A percentile compares a stretch with the other conserved stretches of the same genome.
These are phyloP conservation scores for Eidolon dupreanum DNA, from an alignment of 2,797 vertebrate genomes.

Conservation along the genomic window DNA sequence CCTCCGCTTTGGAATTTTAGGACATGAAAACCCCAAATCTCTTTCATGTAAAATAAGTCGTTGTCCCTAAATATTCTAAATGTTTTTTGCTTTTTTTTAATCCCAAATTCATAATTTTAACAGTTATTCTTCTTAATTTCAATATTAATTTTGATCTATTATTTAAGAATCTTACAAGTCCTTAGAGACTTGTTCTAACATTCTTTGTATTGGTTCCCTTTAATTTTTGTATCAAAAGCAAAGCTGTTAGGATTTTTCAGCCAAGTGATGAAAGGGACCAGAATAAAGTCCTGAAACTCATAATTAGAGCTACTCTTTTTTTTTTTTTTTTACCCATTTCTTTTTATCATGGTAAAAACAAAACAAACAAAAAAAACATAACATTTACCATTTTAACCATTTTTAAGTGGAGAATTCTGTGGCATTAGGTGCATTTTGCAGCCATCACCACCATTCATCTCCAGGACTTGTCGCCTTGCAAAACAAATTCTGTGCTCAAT, in stretches of 20 bases:
- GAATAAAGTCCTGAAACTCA: not conserved
- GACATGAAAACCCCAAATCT: not conserved
- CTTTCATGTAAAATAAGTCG: not conserved
- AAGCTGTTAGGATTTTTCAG: not conserved
- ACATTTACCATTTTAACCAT: not conserved
- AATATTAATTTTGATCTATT: not conserved
- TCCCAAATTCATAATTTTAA: not conserved
- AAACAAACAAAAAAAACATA: not conserved
- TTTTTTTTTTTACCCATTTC: not conserved
- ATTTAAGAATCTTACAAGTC: not conserved
- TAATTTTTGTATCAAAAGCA: constrained; percentile 3
- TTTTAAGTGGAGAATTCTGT: not conserved
- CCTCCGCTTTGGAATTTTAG: not conserved
- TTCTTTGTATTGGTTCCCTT: not conserved
- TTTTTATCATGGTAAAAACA: not conserved
- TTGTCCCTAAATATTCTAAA: not conserved
- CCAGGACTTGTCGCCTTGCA: not conserved
- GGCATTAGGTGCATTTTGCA: not conserved
- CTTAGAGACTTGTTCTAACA: not conserved
- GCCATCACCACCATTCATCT: not conserved
- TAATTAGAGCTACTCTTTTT: not conserved
- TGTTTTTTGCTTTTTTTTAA: not conserved
- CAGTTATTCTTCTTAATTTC: not conserved
- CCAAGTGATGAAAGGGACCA: not conserved
- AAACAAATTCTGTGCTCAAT: not conserved